Base-by-base conservation (phyloP, 2,113 vertebrate species). In the Dromiciops gliroides region DNA sequence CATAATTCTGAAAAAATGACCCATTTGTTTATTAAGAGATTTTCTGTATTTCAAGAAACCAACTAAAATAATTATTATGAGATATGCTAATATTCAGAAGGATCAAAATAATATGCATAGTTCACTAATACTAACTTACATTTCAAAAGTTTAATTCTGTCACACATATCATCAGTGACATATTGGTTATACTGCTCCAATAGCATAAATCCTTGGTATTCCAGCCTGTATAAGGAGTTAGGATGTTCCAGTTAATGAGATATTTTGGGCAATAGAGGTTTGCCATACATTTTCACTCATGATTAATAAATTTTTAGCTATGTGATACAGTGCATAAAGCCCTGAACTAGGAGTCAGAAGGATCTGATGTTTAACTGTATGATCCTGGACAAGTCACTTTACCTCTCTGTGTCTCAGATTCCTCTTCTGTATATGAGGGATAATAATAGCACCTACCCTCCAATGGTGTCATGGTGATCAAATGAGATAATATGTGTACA, bases 51-150 rank as follows among this genome's bases (percentile, higher is more conserved):
- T 96, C 10, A 83, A 96, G 90, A 44, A 75, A 60, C 1, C 19
- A 96, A 94, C 10, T 90, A 96, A 95, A 94, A 49, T 47, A 26
- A 50, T n/a, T 89, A 16, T 75, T 48, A 96, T 25, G 83, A 7
- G 28, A 67, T 89, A 8, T 37, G 3, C 51, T 91, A 94, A 53
- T 88, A 92, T 88, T 94, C 1, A 94, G 26, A 22, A 94, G 91
- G 90, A 7, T 53, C 95, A 11, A 93, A 48, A 2, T 67, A 89
- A 51, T 83, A 48, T 9, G 90, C 48, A 60, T 22, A 89, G 94
- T 60, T 91, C 75, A 89, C 3, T 44, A 83, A 44, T 44, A 44
- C 2, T 16, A 19, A 19, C 0, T 56, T n/a, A 75, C n/a, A 75
- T 75, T 75, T 75, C 3, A 5, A 75, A n/a, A 1, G 56, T 60